Base-by-base conservation (phyloP, 2,797 vertebrate species). In the Falco cherrug region DNA sequence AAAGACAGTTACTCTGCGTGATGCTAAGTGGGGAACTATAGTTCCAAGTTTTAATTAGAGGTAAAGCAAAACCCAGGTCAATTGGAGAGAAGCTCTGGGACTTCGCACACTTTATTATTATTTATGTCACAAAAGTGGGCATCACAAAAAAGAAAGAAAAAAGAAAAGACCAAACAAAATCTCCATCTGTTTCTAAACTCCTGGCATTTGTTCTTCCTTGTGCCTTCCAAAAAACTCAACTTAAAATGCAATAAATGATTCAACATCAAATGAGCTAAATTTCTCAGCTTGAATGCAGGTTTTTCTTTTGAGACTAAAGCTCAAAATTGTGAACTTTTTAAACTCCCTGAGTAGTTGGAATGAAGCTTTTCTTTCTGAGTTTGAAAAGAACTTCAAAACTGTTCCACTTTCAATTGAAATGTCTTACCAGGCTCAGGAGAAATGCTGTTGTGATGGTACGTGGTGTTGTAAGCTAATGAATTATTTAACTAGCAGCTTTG, bases 361-460 rank as follows among this genome's bases (percentile, higher is more conserved):
- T 77, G 63, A 73, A 85, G 51, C 91, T 94, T 96, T 97, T 95
- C 63, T 92, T 80, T 89, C 59, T 9, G 79, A 47, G 11, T n/a
- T 85, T 97, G 89, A 96, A 96, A 97, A 89, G 93, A 93, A 47
- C 90, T 96, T 96, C 92, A 86, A 80, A 89, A 89, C 54, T 74
- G 69, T 87, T 74, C 39, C 10, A 39, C 57, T 97, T 94, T 48
- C 79, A 86, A 79, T 50, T 94, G 92, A 96, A 97, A 95, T 10
- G 39, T 69, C 76, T 74, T 59, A 84, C 73, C 31, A 92, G 54
- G 65, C 78, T 76, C 39, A 24, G 60, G 70, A 97, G 84, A 73
- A 95, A 50, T 25, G 59, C 85, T 73, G 33, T 59, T 67, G 79
- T 69, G 56, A 67, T 29, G 61, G 37, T 69, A 68, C 7, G 1